Evolutionary conservation across 2,888 invertebrate species (phyloP), one percentile per base, ranked within the genome.

Genomic region (Chromoteleia sp.): DNA sequence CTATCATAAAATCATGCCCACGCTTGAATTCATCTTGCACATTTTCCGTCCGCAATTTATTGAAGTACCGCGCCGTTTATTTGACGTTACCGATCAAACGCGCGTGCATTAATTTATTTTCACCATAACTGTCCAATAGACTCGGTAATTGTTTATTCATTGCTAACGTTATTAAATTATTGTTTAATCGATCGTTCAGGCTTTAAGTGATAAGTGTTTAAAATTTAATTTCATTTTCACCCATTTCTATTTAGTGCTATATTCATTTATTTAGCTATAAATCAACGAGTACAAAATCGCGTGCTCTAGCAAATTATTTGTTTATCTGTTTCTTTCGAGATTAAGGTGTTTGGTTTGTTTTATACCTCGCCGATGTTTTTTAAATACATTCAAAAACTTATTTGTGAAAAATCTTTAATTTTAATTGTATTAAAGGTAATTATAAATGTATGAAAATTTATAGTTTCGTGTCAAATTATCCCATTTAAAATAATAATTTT

Each of bases 11-110:
- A 67, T 67, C 59, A 52, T 8, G 59, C 67, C 58, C 58, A 67
- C 67, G 67, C 59, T 75, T 67, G 48, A 67, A 59, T 75, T 52
- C 59, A 67, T 75, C 45, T 21, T 19, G 59, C 39, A 12, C 39
- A 52, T 43, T 73, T 73, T 61, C 61, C 52, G 43, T 56, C 12
- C 48, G 19, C 15, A 48, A 17, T 48, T 19, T 59, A 59, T 59
- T 29, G 39, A 29, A 14, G 58, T 39, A 65, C 56, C 74, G 36
- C 33, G n/a, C 10, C 33, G 25, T 36, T 65, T 48, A 45, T 65
- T 65, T 65, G 56, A 74, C 54, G 21, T 65, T 56, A 30, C 17
- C 29, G 21, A 71, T 59, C 39, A 50, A 50, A 41, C 56, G 30
- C 30, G 30, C 14, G 19, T 30, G 14, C 43, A 54, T 58, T 33